These are phyloP conservation scores for Parnassius glacialis DNA, from an alignment of 2,888 invertebrate genomes.

Conservation along the genomic window DNA sequence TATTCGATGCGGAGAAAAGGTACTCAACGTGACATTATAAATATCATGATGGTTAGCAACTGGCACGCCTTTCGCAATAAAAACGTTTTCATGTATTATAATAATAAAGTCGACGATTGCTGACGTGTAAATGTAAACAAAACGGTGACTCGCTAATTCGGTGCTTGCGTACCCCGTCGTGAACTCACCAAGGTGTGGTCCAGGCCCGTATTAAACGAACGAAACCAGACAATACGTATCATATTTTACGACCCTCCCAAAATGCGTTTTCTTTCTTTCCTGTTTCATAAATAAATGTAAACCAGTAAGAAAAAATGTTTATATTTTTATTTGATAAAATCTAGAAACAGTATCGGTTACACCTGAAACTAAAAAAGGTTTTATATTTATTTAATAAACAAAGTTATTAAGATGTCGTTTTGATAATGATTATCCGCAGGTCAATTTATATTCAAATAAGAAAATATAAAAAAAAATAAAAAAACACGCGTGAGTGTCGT, in stretches of 20 bases:
- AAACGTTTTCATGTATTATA: conserved; percentile 16
- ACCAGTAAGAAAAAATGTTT: no score
- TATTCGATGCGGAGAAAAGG: no score
- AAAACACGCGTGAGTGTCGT: no score
- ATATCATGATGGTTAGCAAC: neutral
- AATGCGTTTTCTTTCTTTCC: conserved; percentile 1
- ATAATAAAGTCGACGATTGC: conserved; percentile 37
- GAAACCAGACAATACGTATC: conserved; percentile 3
- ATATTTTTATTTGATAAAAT: no score
- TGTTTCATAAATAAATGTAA: no score
- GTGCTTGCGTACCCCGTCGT: conserved; percentile 44
- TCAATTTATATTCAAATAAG: no score
- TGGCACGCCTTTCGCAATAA: neutral
- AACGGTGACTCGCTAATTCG: conserved; percentile 77
- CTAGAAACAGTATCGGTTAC: no score
- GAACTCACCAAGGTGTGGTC: conserved; percentile 68
- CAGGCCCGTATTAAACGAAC: conserved; percentile 6
- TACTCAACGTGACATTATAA: neutral
- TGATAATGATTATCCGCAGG: no score
- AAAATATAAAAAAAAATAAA: no score
- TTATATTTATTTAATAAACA: no score
- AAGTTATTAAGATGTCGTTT: no score
- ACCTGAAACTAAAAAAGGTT: no score
- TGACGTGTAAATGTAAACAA: conserved; percentile 79
- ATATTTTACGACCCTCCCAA: neutral